phyloP scores from a whole-genome alignment of 2,113 vertebrate species.

The Bagarius yarrelli region DNA sequence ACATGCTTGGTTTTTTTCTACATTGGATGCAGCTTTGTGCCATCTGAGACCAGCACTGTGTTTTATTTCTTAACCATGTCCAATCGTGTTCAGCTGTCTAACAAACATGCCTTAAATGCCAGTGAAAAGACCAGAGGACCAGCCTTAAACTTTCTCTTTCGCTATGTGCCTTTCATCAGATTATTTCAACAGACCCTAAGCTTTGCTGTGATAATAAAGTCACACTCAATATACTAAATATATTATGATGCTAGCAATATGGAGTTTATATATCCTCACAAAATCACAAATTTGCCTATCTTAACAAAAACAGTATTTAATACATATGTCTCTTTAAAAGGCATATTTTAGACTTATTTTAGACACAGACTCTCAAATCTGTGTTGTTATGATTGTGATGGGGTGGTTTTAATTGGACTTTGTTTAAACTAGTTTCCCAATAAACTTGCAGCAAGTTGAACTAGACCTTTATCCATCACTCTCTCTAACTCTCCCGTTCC shows the following conservation, averaged over 20 bases:
- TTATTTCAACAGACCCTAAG: neutral
- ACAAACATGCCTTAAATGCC: constrained; percentile 70
- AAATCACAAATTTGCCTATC: neutral
- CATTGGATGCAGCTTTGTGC: constrained; percentile 68
- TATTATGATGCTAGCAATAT: neutral
- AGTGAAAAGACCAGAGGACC: constrained; percentile 62
- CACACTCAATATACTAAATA: neutral
- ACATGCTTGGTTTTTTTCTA: constrained; percentile 58
- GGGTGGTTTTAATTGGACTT: constrained; percentile 73
- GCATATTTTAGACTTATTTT: constrained; percentile 34
- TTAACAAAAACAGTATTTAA: neutral
- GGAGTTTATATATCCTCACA: neutral
- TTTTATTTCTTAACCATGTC: constrained; percentile 61
- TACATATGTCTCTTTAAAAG: constrained; percentile 5
- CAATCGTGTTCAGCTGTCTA: constrained; percentile 75
- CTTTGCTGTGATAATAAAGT: neutral
- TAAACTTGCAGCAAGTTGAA: constrained; percentile 80
- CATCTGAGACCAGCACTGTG: constrained; percentile 69
- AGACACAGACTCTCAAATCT: constrained; percentile 58
- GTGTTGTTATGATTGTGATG: constrained; percentile 66
- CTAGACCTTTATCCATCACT: constrained; percentile 72
- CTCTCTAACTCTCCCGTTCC: constrained; percentile 69
- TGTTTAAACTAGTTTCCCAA: constrained; percentile 79
- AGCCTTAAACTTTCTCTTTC: neutral
- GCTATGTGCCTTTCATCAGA: neutral